Percentiles rank a stretch among this genome's conserved stretches.
Conservation (phyloP, 2,888 invertebrate species). For the Drosophila siamana region DNA sequence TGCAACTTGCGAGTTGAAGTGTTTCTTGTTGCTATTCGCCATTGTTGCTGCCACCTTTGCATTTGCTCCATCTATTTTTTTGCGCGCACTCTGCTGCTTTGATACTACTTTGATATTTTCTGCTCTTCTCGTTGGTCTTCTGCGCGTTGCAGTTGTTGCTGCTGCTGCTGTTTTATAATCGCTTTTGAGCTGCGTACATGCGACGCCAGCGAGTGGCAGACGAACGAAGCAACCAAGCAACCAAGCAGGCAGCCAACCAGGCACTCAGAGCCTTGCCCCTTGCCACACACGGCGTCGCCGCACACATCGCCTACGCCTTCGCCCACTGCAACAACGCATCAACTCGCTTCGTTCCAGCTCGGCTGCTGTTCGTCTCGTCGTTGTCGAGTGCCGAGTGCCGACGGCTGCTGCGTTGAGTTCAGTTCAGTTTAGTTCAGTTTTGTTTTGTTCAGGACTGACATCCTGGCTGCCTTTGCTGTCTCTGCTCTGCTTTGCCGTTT, state of each 20-base stretch:
- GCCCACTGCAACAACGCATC: not conserved
- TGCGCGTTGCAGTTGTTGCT: too few species aligned
- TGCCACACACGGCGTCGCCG: not conserved
- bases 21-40: too few species aligned
- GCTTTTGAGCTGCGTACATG: slow-evolving; percentile 41
- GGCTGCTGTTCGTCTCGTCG: too few species aligned
- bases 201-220: slow-evolving; percentile 28
- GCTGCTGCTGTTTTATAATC: slow-evolving; percentile 57
- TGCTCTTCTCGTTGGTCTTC: not conserved
- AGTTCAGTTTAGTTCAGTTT: too few species aligned
- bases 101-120: not conserved
- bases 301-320: not conserved
- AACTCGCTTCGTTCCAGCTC: slow-evolving; percentile 5
- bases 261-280: not conserved
- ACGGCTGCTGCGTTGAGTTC: too few species aligned
- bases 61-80: not conserved
- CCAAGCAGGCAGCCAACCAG: not conserved
- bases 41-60: not conserved
- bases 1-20: too few species aligned
- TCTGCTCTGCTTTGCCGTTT: slow-evolving; percentile 7
- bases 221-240: slow-evolving; percentile 3
- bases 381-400: too few species aligned
- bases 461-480: slow-evolving; percentile 17
- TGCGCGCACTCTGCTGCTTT: too few species aligned
- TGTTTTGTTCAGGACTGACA: slow-evolving; percentile 2